Percentiles rank a stretch among this genome's conserved stretches.
Conservation (phyloP, 2,113 vertebrate species). For the Ptychochromis oligacanthus region DNA sequence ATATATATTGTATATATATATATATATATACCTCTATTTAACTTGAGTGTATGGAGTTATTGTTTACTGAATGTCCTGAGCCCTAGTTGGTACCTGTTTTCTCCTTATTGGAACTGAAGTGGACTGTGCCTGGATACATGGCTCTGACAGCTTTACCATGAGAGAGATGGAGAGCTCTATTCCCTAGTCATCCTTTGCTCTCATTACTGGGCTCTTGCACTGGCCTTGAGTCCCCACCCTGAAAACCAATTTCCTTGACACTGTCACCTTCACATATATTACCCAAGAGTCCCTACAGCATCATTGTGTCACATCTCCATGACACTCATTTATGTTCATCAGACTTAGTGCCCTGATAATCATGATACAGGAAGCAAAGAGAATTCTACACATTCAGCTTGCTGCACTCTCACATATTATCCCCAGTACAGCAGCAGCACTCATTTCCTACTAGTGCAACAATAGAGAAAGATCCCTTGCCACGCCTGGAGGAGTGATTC, state of each 20-base stretch:
- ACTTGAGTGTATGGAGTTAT: background rate
- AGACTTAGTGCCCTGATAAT: conserved; percentile 14
- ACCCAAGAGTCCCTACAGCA: conserved; percentile 35
- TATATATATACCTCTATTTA: too few species aligned
- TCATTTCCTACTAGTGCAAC: conserved; percentile 42
- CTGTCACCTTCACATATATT: conserved; percentile 54
- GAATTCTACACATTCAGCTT: conserved; percentile 5
- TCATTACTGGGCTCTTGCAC: conserved; percentile 50
- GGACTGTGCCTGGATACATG: conserved; percentile 27
- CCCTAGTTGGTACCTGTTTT: background rate
- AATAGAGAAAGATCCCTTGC: conserved; percentile 31
- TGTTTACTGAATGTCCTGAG: background rate
- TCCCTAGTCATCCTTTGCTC: conserved; percentile 38
- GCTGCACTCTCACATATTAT: conserved; percentile 30
- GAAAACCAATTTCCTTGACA: conserved; percentile 65
- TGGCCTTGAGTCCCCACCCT: conserved; percentile 66
- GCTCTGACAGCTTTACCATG: conserved; percentile 54
- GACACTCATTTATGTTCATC: conserved; percentile 50
- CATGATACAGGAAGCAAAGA: conserved; percentile 24
- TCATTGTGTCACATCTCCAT: conserved; percentile 23
- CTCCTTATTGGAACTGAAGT: conserved; percentile 13
- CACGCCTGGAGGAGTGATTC: conserved; percentile 51
- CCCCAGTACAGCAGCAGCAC: conserved; percentile 7
- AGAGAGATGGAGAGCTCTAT: conserved; percentile 56
- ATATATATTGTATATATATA: too few species aligned